Evolutionary conservation across 2,888 invertebrate species (phyloP).

Genomic region (Bombylius discolor): DNA sequence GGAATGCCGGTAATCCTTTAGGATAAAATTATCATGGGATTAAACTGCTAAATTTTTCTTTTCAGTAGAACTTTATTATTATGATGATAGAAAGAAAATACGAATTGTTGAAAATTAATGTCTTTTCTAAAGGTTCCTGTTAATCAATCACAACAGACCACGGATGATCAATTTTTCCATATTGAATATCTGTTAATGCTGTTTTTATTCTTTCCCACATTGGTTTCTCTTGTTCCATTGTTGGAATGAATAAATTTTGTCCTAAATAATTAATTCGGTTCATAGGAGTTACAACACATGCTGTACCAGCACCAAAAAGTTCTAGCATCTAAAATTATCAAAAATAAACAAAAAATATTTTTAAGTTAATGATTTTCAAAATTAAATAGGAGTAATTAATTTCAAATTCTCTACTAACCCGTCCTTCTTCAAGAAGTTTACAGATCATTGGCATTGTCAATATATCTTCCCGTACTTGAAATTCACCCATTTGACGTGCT

Average conservation of each 20-base stretch:
- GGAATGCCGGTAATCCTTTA: too few relatives aligned
- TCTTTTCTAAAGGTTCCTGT: background rate
- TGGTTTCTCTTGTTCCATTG: slow-evolving; percentile 58
- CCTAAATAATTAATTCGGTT: slow-evolving; percentile 70
- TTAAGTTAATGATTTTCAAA: background rate
- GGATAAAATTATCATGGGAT: too few relatives aligned
- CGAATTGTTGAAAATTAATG: too few relatives aligned
- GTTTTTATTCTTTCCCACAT: slow-evolving; percentile 61
- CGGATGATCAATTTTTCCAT: slow-evolving; percentile 69
- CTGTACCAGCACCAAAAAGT: slow-evolving; percentile 97
- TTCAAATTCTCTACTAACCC: slow-evolving; percentile 47
- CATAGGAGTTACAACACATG: slow-evolving; percentile 87
- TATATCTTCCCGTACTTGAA: slow-evolving; percentile 64
- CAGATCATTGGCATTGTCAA: slow-evolving; percentile 76
- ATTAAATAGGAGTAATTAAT: too few relatives aligned
- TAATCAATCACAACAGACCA: slow-evolving; percentile 58
- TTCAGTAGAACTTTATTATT: too few relatives aligned
- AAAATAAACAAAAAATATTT: slow-evolving; percentile 1
- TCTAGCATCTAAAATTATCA: slow-evolving; percentile 68
- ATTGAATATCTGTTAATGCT: slow-evolving; percentile 77
- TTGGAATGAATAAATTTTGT: slow-evolving; percentile 54
- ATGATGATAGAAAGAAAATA: too few relatives aligned
- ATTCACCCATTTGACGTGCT: slow-evolving; percentile 70
- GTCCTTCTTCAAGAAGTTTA: slow-evolving; percentile 58
- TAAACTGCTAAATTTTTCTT: too few relatives aligned